Base-by-base conservation (phyloP, 2,113 vertebrate genomes). In the Eleginops maclovinus region DNA sequence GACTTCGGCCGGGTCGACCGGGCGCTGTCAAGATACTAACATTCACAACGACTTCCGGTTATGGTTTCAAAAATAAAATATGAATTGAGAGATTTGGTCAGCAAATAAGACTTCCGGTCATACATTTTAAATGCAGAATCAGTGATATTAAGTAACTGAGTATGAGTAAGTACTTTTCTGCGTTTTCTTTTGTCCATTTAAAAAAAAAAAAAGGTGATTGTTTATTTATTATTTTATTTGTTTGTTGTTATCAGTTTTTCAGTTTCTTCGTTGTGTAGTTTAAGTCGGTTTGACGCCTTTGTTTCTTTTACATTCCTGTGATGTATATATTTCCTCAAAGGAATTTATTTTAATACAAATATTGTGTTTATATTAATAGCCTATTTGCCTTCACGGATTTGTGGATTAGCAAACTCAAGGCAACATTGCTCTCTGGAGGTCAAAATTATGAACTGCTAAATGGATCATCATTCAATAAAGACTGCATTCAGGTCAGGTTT, bases 1-100 rank as follows among this genome's bases (percentile, higher is more conserved):
- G 56, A 88, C 88, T 88, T 87, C 88, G 49, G 73, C 82, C 82
- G 72, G 31, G 40, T 75, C 55, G 2, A 53, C 44, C 9, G n/a
- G n/a, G n/a, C n/a, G 61, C 26, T 21, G 46, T 83, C 69, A 82
- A 88, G 54, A 0, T 0, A 0, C 4, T 8, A 0, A 1, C 13
- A 9, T 0, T 31, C 21, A 26, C 41, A 0, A 0, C 0, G 4
- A 19, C 60, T 75, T 89, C 89, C 91, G 67, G 40, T 0, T 8
- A 1, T 0, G 1, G 0, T 56, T 83, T 83, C 86, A 87, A 66
- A n/a, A 89, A 54, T 85, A 88, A 89, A 68, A 63, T 3, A 2
- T 2, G 0, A 4, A 8, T n/a, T 26, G 44, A n/a, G 4, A 46
- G 31, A 6, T 28, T 21, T 22, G 21, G 7, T 0, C 0, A 15